These are phyloP conservation scores for Gari tellinella DNA, from an alignment of 2,888 invertebrate genomes.

Conservation along the genomic window DNA sequence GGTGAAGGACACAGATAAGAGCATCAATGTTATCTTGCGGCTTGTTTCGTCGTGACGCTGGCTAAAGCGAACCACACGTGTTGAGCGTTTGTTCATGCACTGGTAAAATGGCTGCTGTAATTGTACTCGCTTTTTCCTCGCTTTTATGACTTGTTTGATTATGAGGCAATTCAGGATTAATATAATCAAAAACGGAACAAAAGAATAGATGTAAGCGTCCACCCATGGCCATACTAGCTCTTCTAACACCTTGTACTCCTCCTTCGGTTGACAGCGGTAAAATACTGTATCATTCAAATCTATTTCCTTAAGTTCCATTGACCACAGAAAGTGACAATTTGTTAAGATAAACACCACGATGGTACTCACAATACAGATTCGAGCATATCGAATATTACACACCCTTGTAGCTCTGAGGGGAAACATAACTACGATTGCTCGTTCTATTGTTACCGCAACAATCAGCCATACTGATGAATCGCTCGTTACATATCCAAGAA, in stretches of 20 bases:
- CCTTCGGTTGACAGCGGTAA: slow-evolving; percentile 57
- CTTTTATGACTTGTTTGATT: slow-evolving; percentile 52
- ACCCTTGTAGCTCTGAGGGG: slow-evolving; percentile 72
- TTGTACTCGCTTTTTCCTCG: slow-evolving; percentile 35
- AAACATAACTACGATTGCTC: slow-evolving; percentile 75
- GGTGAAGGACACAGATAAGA: slow-evolving; percentile 80
- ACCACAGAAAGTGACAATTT: slow-evolving; percentile 75
- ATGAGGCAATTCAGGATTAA: slow-evolving; percentile 53
- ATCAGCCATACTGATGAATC: slow-evolving; percentile 81
- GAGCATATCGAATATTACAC: slow-evolving; percentile 70
- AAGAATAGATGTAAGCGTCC: slow-evolving; percentile 79
- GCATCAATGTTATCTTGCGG: slow-evolving; percentile 79
- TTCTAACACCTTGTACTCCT: slow-evolving; percentile 59
- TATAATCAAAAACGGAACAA: slow-evolving; percentile 80
- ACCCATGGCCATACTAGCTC: slow-evolving; percentile 80
- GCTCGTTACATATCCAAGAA: slow-evolving; percentile 78
- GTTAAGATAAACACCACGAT: slow-evolving; percentile 57
- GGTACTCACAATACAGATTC: slow-evolving; percentile 58
- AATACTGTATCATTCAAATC: slow-evolving; percentile 28
- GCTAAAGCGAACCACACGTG: not conserved
- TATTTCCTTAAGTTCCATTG: slow-evolving; percentile 52
- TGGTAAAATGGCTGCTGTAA: slow-evolving; percentile 35
- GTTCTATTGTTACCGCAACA: slow-evolving; percentile 68
- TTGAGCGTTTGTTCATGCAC: slow-evolving; percentile 8
- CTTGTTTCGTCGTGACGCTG: slow-evolving; percentile 52